Conservation (phyloP, 2,888 invertebrate species). For the Drosophila atripex region DNA sequence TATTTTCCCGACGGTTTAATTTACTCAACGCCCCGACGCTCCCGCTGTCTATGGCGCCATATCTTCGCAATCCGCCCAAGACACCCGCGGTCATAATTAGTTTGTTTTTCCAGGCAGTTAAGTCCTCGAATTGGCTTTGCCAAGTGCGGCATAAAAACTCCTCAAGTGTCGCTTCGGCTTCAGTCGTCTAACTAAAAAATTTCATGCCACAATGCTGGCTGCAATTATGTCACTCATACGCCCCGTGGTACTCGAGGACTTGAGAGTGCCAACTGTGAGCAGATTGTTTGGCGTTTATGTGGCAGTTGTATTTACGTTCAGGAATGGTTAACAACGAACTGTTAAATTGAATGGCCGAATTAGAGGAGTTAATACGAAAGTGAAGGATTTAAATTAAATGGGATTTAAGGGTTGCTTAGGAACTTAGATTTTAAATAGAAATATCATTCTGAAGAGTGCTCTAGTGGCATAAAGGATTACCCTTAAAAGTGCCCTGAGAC, state of each 20-base stretch:
- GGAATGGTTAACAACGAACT: neutral
- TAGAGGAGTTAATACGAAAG: conserved; percentile 1
- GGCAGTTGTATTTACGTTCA: conserved; percentile 2
- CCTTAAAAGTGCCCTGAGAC: conserved; percentile 2
- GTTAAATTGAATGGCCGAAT: conserved; percentile 5
- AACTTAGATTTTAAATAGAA: neutral
- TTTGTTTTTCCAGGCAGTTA: conserved; percentile 74
- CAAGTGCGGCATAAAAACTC: conserved; percentile 51
- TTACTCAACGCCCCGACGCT: conserved; percentile 56
- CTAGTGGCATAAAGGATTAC: conserved; percentile 10
- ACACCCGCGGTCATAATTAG: conserved; percentile 75
- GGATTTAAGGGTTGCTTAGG: neutral
- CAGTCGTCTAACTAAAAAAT: conserved; percentile 38
- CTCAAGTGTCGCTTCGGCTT: conserved; percentile 42
- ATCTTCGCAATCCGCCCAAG: conserved; percentile 30
- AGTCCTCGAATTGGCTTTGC: conserved; percentile 62
- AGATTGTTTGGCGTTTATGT: conserved; percentile 21
- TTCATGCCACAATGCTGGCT: conserved; percentile 36
- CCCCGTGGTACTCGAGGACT: conserved; percentile 19
- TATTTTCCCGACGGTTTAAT: conserved; percentile 63
- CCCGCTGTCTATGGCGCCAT: conserved; percentile 6
- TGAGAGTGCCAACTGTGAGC: conserved; percentile 4
- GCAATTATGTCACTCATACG: conserved; percentile 63
- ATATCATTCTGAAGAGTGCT: neutral
- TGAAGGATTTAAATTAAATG: conserved; percentile 3